Percentiles rank a stretch among this genome's conserved stretches.
Conservation (phyloP, 2,113 vertebrate genomes). For the Pedionomus torquatus region DNA sequence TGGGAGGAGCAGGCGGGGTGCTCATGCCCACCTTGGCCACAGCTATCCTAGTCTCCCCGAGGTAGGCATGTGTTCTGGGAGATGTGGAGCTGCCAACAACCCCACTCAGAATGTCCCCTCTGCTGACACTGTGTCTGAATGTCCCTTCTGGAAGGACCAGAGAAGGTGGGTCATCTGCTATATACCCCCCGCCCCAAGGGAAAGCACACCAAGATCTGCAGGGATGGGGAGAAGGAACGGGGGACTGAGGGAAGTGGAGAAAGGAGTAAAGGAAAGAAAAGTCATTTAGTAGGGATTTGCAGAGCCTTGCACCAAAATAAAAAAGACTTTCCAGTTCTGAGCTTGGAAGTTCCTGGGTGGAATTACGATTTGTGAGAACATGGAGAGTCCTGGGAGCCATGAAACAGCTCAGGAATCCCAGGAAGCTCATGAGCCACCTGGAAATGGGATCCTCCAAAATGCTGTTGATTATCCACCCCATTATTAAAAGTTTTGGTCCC, state of each 20-base stretch:
- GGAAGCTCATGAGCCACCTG: background rate
- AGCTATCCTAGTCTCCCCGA: accelerated
- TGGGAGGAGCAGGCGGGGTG: background rate
- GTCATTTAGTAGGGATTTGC: background rate
- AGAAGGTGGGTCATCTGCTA: background rate
- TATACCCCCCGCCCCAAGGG: too few relatives aligned
- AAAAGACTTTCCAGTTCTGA: background rate
- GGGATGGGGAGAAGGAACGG: background rate
- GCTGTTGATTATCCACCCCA: too few relatives aligned
- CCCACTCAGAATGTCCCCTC: background rate
- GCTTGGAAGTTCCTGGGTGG: background rate
- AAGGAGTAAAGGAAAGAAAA: background rate
- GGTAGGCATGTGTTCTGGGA: background rate
- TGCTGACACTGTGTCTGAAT: background rate
- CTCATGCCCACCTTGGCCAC: accelerated
- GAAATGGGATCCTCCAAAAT: background rate
- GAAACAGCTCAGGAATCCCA: background rate
- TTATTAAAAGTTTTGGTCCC: background rate
- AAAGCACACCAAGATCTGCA: background rate
- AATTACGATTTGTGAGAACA: background rate
- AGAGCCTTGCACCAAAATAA: background rate
- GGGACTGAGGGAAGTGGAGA: background rate
- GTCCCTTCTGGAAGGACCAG: background rate
- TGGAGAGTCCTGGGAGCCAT: accelerated
- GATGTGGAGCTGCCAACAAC: accelerated